Base-by-base conservation (phyloP, 2,797 vertebrate genomes). In the Botia almorhae region DNA sequence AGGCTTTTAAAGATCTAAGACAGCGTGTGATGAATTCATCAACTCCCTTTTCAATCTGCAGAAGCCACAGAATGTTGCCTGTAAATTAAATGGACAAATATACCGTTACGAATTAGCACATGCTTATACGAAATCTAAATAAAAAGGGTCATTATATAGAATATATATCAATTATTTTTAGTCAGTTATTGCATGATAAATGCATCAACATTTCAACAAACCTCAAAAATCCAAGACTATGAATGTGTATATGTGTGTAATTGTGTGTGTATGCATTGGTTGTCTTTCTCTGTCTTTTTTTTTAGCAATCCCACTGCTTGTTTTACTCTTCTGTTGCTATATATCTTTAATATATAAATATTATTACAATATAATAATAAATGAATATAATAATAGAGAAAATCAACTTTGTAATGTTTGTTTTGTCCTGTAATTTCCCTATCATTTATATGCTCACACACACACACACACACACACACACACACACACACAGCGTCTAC, bases 1-100 rank as follows among this genome's bases (percentile, higher is more conserved):
- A 67, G 64, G 61, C 70, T 65, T 80, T 71, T 68, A 80, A 67
- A 80, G 61, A 67, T 80, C 61, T 50, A 19, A 68, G 36, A 72
- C 61, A 21, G 39, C 51, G 58, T 21, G 60, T 74, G 60, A 76
- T 76, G 43, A 68, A 75, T 74, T 65, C 2, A 43, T 39, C 29
- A 36, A 64, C 12, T 26, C 23, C 23, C 58, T 60, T 60, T 78
- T 71, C 68, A 72, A 65, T 55, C 29, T 29, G 43, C 43, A n/a
- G 14, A 71, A 23, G 46, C 46, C 29, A 0, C 60, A 70, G 65
- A 69, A 61, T 61, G 64, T 11, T 77, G 14, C 12, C 17, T 17
- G 33, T 60, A 50, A 69, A 61, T 69, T 69, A 69, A 50, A 61
- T 60, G 39, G 12, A 19, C 16, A 12, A 43, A 43, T 39, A 69